A percentile compares a stretch with the other conserved stretches of the same genome.
phyloP scores from a whole-genome alignment of 1,140 invertebrate genomes.

The Tetramorium simillimum region DNA sequence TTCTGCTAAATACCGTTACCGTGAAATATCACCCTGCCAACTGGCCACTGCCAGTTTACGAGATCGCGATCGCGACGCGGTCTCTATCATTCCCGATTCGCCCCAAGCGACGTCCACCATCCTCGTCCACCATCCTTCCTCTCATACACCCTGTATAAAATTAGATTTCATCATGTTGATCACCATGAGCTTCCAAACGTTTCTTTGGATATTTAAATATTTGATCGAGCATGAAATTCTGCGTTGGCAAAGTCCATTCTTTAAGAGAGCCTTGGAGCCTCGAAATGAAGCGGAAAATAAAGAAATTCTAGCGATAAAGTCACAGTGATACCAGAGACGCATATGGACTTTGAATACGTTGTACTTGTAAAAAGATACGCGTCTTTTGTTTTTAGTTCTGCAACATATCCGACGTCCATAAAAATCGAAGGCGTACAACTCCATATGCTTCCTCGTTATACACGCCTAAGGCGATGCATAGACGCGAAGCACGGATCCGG shows the following conservation, averaged over 20 bases:
- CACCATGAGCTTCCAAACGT: not conserved
- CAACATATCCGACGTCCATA: not conserved
- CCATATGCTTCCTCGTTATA: not conserved
- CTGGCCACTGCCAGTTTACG: conserved; percentile 49
- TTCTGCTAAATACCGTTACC: conserved; percentile 82
- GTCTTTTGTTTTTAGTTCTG: not conserved
- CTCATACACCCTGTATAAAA: not conserved
- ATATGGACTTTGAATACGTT: not conserved
- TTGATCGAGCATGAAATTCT: not conserved
- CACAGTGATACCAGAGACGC: not conserved
- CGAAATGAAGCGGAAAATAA: not conserved
- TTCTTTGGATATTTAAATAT: not conserved
- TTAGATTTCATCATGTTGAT: not conserved
- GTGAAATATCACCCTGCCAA: conserved; percentile 79
- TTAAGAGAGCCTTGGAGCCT: not conserved
- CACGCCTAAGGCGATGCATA: conserved; percentile 17
- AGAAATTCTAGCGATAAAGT: conserved; percentile 9
- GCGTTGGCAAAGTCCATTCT: not conserved
- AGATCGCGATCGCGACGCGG: conserved; percentile 33
- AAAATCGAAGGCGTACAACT: not conserved
- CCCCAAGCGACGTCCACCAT: not conserved
- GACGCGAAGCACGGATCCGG: conserved; percentile 52
- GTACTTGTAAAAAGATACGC: not conserved
- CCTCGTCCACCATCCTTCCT: not conserved
- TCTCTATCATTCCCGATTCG: not conserved